Percentiles rank a stretch among this genome's conserved stretches.
phyloP scores from a whole-genome alignment of 2,797 vertebrate species.

The Dendrocincla fuliginosa region DNA sequence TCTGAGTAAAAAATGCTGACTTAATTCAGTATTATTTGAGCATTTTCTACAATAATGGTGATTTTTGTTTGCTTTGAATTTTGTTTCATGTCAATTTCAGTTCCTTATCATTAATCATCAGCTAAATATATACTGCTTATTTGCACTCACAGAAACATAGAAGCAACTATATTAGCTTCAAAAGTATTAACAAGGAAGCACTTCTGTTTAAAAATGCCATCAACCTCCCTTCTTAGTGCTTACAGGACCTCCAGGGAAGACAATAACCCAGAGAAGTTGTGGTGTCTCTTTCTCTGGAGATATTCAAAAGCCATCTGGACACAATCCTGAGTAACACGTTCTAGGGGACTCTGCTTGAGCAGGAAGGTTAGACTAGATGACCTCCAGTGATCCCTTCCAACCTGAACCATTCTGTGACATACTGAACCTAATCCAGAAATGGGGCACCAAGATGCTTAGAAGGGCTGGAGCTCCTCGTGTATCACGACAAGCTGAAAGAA shows the following conservation, averaged over 20 bases:
- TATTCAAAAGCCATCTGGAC: background rate
- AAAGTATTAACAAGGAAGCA: background rate
- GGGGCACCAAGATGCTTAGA: background rate
- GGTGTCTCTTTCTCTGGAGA: background rate
- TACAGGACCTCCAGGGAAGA: background rate
- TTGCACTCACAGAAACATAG: background rate
- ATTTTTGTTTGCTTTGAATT: background rate
- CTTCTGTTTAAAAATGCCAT: background rate
- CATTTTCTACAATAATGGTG: background rate
- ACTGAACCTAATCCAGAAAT: background rate
- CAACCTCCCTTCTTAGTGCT: background rate
- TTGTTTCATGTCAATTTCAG: background rate
- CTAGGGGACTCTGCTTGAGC: background rate
- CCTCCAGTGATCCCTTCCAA: background rate
- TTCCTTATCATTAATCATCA: background rate
- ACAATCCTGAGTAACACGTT: background rate
- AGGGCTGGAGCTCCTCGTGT: background rate
- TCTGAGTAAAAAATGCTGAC: background rate
- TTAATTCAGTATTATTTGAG: background rate
- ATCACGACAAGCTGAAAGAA: background rate
- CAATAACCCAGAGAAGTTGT: rapidly evolving
- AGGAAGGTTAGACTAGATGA: background rate
- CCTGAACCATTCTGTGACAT: background rate
- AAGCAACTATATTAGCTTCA: background rate
- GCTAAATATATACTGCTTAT: background rate